These are phyloP conservation scores for Larimichthys polyactis DNA, from an alignment of 2,113 vertebrate genomes.

Conservation along the genomic window DNA sequence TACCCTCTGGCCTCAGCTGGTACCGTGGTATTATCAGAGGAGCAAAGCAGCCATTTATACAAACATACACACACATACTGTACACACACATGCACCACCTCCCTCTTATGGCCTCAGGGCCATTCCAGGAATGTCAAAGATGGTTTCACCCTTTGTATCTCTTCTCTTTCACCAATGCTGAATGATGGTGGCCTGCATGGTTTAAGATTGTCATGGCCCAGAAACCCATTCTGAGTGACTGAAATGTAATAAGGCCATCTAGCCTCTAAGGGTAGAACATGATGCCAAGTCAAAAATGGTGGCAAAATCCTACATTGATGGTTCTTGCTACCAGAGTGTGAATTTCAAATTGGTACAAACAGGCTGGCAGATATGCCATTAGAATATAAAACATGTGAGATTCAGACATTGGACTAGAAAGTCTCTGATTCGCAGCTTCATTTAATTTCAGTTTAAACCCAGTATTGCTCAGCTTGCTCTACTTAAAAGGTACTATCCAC, in stretches of 20 bases:
- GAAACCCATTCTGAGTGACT: slow-evolving; percentile 71
- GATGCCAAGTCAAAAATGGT: slow-evolving; percentile 52
- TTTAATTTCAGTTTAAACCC: slow-evolving; percentile 50
- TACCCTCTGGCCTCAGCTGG: slow-evolving; percentile 62
- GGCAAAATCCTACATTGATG: slow-evolving; percentile 29
- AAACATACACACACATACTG: slow-evolving; percentile 53
- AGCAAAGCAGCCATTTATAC: slow-evolving; percentile 67
- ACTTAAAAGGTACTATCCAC: slow-evolving; percentile 79
- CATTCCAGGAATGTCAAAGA: slow-evolving; percentile 79
- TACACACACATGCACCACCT: slow-evolving; percentile 35
- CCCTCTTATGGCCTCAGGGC: slow-evolving; percentile 64
- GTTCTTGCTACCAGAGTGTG: slow-evolving; percentile 33
- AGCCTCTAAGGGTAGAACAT: slow-evolving; percentile 64
- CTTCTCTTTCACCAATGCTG: slow-evolving; percentile 64
- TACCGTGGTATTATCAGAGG: slow-evolving; percentile 62
- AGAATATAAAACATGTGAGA: slow-evolving; percentile 20
- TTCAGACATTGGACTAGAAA: slow-evolving; percentile 20
- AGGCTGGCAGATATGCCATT: slow-evolving; percentile 20
- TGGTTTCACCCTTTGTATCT: slow-evolving; percentile 75
- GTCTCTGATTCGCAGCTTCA: slow-evolving; percentile 39
- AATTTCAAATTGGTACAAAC: slow-evolving; percentile 41
- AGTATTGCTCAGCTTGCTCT: slow-evolving; percentile 47
- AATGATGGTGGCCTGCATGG: slow-evolving; percentile 63
- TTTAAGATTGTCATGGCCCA: slow-evolving; percentile 71
- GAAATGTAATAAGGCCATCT: slow-evolving; percentile 74